A percentile compares a stretch with the other conserved stretches of the same genome.
These are phyloP conservation scores for Lateolabrax maculatus DNA, from an alignment of 2,797 vertebrate species.

Conservation along the genomic window DNA sequence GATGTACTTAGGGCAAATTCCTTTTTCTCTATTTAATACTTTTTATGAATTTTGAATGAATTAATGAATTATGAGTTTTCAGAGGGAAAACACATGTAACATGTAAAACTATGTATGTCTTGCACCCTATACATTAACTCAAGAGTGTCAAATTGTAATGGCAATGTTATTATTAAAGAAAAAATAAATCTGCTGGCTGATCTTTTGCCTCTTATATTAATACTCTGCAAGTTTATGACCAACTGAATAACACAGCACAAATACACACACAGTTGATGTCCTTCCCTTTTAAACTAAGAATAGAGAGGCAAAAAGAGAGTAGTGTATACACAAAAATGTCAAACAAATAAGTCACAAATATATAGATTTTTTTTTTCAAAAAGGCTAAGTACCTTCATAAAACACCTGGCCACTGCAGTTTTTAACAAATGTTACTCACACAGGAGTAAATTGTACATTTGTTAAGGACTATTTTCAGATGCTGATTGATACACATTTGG, in stretches of 20 bases:
- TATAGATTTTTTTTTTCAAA: neutral
- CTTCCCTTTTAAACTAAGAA: neutral
- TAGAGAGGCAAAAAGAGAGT: neutral
- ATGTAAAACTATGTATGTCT: no score
- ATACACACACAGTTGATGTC: neutral
- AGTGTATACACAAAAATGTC: neutral
- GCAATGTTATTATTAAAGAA: neutral
- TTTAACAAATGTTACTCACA: neutral
- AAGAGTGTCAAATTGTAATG: neutral
- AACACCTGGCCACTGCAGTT: neutral
- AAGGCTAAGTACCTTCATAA: neutral
- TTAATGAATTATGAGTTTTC: no score
- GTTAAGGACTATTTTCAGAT: neutral
- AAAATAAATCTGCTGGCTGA: neutral
- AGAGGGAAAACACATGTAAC: neutral
- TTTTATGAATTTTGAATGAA: slow-evolving; percentile 12
- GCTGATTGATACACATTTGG: neutral
- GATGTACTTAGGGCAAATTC: neutral
- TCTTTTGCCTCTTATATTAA: neutral
- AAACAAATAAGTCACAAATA: neutral
- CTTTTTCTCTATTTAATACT: slow-evolving; percentile 11
- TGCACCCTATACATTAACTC: neutral
- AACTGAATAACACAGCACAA: neutral
- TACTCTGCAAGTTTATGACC: no score
- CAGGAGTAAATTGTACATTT: neutral